Percentiles rank a stretch among this genome's conserved stretches.
These are phyloP conservation scores for Andrena trimmerana DNA, from an alignment of 2,888 invertebrate genomes.

Conservation along the genomic window DNA sequence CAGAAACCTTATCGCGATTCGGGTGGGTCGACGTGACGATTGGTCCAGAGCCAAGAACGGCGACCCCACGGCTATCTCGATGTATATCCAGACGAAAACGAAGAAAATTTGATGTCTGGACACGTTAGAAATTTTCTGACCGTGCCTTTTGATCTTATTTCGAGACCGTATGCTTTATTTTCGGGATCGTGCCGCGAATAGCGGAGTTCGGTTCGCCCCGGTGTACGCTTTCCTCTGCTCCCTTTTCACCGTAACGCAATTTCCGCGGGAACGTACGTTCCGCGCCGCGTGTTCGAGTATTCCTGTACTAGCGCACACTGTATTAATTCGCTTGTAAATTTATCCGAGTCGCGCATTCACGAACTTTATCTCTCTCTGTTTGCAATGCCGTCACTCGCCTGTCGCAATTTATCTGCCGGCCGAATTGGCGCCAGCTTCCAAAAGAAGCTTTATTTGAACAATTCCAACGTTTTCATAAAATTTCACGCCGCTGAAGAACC, in stretches of 20 bases:
- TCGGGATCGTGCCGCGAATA: slow-evolving; percentile 55
- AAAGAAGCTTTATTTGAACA: neutral
- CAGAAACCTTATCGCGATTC: slow-evolving; percentile 80
- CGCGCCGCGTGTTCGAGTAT: slow-evolving; percentile 8
- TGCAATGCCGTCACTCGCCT: neutral
- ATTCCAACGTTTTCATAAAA: neutral
- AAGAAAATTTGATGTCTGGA: slow-evolving; percentile 66
- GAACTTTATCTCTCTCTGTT: neutral
- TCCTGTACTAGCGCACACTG: neutral
- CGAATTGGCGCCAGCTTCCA: neutral
- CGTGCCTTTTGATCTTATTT: slow-evolving; percentile 61
- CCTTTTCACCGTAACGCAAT: slow-evolving; percentile 33
- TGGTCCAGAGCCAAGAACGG: slow-evolving; percentile 80
- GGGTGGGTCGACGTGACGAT: slow-evolving; percentile 74
- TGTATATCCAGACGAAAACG: slow-evolving; percentile 69
- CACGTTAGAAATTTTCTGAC: slow-evolving; percentile 67
- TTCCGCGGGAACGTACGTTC: slow-evolving; percentile 37
- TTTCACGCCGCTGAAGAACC: neutral
- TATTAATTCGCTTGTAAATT: slow-evolving; percentile 1
- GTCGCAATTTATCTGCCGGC: neutral
- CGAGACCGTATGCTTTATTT: slow-evolving; percentile 58
- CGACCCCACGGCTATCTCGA: slow-evolving; percentile 66
- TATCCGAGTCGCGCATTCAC: neutral
- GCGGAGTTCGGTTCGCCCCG: slow-evolving; percentile 23
- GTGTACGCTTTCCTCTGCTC: neutral